Base-by-base conservation (phyloP, 2,113 vertebrate species). In the Okapia johnstoni region DNA sequence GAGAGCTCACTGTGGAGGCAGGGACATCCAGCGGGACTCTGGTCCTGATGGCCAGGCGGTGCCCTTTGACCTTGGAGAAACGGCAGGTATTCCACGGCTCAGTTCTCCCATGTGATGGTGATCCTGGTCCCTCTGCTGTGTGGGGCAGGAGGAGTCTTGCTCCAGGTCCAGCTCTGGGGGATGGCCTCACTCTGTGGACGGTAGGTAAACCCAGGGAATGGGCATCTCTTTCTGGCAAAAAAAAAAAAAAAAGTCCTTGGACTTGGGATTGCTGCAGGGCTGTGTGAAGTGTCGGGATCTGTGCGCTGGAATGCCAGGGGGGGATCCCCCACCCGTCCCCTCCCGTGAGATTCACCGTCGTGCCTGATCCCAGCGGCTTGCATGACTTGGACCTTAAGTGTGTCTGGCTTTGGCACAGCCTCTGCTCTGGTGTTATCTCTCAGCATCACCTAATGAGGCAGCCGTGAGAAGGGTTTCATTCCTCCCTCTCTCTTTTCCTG, bases 291-390 rank as follows among this genome's bases (percentile, higher is more conserved):
- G 4, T 1, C 2, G 14, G 48, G 6, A 28, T 19, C 15, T 36
- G 6, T 46, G 55, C 40, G n/a, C 61, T 36, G 13, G 60, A 19
- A 23, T 1, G 54, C 36, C n/a, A 0, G n/a, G 28, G 1, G 5
- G 25, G 70, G 28, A 2, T 23, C 26, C 14, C 46, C 11, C 43
- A 55, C 14, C 2, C 16, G 19, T 40, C 8, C 6, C 6, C 17
- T 52, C 23, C 30, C 2, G 2, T 4, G 14, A 85, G 36, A 48
- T 2, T 1, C 1, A 0, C 36, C 11, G 0, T 5, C 16, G 0
- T 1, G 1, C 17, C 19, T 1, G 6, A 12, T 15, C 23, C 4
- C 6, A 5, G 50, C 6, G 0, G 25, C 4, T 21, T 2, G 14
- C 0, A 8, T 5, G 21, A 14, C 54, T 10, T 13, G 55, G 7